Conservation (phyloP, 2,797 vertebrate species). For the Hafferia zeledoni region DNA sequence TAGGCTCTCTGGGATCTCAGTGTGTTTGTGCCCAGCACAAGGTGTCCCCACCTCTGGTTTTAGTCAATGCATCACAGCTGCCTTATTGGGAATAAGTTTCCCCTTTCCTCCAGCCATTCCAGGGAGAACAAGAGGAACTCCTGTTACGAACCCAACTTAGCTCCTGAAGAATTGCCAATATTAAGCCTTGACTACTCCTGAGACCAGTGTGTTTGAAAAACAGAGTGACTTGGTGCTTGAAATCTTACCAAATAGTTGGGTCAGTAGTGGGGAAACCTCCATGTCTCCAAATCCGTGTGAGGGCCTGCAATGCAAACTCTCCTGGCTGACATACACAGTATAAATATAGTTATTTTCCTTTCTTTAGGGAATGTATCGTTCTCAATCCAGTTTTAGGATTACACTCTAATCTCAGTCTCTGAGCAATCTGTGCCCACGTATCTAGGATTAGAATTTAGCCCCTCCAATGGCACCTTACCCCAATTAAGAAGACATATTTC, state of each 20-base stretch:
- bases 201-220: not conserved
- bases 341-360: slow-evolving; percentile 61
- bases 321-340: not conserved
- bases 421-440: slow-evolving; percentile 40
- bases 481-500: not conserved
- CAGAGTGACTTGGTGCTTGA: not conserved
- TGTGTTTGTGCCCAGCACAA: not conserved
- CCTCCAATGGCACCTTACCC: not conserved
- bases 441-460: slow-evolving; percentile 56
- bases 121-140: not conserved
- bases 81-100: not conserved
- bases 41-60: not conserved
- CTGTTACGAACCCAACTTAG: not conserved
- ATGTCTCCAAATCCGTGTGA: not conserved
- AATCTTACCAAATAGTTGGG: not conserved
- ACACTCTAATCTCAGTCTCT: slow-evolving; percentile 54
- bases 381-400: slow-evolving; percentile 67
- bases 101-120: not conserved
- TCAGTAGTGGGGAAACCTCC: not conserved
- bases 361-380: slow-evolving; percentile 36
- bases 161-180: not conserved
- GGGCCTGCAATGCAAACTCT: not conserved
- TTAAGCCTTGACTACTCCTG: not conserved
- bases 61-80: not conserved
- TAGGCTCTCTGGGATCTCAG: not conserved